Base-by-base conservation (phyloP, 2,888 invertebrate species). In the Phlogophora meticulosa region DNA sequence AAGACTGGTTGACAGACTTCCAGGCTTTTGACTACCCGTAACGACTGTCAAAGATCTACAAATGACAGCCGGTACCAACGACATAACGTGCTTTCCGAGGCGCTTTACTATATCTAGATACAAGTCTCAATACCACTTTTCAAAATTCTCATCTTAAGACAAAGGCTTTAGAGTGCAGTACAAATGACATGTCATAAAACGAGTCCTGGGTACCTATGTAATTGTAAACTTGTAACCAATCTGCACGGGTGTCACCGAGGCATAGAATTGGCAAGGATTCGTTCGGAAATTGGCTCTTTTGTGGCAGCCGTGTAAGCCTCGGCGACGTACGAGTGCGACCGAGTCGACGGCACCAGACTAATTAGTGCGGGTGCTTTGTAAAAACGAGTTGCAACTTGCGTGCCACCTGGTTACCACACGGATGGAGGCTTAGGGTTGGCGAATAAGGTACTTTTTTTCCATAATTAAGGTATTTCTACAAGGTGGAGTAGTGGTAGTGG, bases 231-330 rank as follows among this genome's bases (percentile, higher is more conserved):
- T 59, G 51, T 72, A 69, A 65, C 62, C 52, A 65, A 70, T 65
- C 62, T 42, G 43, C 28, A 36, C 38, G 48, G 51, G 52, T 68
- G 43, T 63, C 76, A 69, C 13, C 66, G 77, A 77, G 45, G 74
- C 82, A 71, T 78, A 78, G 82, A 81, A 86, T 85, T 75, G 78
- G 72, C 77, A 67, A 63, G 76, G 79, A 73, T 82, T 81, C 79
- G 82, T 82, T 84, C 78, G 80, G 80, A 86, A 89, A 90, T 88
- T 88, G 83, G 81, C 84, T 82, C 85, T 88, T 87, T 87, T 87
- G 85, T 82, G 73, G 63, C 59, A 72, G 72, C 60, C 65, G 56
- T 73, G 71, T 75, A 59, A 57, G 58, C 51, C 51, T 51, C 13
- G 13, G 40, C 46, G 40, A 64, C 34, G 55, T 69, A 52, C 43